Percentiles rank a stretch among this genome's conserved stretches.
Evolutionary conservation across 2,113 vertebrate species (phyloP).

Genomic region (Eptesicus fuscus): DNA sequence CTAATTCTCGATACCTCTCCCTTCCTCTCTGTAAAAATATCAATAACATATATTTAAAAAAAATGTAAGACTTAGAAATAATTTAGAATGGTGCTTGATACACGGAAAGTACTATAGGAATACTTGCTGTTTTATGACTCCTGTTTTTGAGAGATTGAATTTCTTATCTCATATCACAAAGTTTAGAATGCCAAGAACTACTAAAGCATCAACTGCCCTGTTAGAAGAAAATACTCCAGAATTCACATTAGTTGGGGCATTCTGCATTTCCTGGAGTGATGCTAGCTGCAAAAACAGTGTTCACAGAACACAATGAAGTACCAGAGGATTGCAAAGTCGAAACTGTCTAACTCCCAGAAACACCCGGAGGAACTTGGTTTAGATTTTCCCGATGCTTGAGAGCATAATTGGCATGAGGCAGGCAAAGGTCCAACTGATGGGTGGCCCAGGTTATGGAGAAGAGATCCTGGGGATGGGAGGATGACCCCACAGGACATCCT

Average conservation of each 20-base stretch:
- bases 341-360: background rate
- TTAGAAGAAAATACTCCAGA: background rate
- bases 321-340: background rate
- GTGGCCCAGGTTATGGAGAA: background rate
- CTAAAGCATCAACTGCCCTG: background rate
- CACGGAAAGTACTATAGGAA: background rate
- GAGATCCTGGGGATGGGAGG: background rate
- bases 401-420: background rate
- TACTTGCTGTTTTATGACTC: background rate
- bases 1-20: too few species aligned
- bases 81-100: background rate
- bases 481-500: background rate
- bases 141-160: background rate
- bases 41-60: too few species aligned
- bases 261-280: background rate
- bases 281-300: background rate
- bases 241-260: background rate
- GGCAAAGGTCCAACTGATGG: background rate
- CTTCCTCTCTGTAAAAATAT: too few species aligned
- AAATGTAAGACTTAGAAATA: background rate
- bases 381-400: background rate
- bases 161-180: constrained; percentile 5
- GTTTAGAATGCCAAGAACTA: background rate
- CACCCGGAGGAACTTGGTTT: background rate
- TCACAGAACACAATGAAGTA: background rate